Base-by-base conservation (phyloP, 53 echinoderm and acorn worm species). In the Paelopatides confundens region DNA sequence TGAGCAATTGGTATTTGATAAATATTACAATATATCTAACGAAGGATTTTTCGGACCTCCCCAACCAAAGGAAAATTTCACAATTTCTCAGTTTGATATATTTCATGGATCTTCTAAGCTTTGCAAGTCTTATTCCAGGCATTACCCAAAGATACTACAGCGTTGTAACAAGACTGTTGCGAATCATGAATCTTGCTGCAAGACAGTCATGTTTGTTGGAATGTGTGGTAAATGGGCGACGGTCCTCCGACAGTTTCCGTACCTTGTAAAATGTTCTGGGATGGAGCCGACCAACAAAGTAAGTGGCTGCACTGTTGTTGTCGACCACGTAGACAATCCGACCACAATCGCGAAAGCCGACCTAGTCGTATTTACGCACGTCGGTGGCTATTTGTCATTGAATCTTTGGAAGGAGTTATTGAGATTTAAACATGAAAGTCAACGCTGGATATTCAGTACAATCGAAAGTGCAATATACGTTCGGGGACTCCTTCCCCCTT, bases 391-490 rank as follows among this genome's bases (percentile, higher is more conserved):
- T 40, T 21, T 76, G 76, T 46, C 76, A 28, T 13, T 38, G 7
- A 11, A 39, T 14, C 23, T 76, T 1, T 76, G 76, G 76, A 40
- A 39, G 15, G 27, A 11, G 17, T 40, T 76, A 36, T 26, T 76
- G 5, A 37, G 43, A 21, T 40, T 21, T 14, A 76, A 76, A 76
- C 76, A 76, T 36, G 46, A 47, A 5, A 39, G 28, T 29, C 76
- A 76, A 18, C 76, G 76, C 15, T 76, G 76, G 76, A 40, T 76
- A 29, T 76, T 76, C 28, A 76, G 76, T 48, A 76, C 76, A 11
- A 76, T 76, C 28, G 76, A 76, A 28, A 76, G 76, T 48, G 38
- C 76, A 6, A 37, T 76, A 5, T 76, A 76, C 43, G 76, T 76
- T 28, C 76, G 76, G 39, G 76, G 76, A 13, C 29, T 47, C 9